These are phyloP conservation scores for Desmophyllum pertusum DNA, from an alignment of 92 coral and sea anemone species.

Conservation along the genomic window DNA sequence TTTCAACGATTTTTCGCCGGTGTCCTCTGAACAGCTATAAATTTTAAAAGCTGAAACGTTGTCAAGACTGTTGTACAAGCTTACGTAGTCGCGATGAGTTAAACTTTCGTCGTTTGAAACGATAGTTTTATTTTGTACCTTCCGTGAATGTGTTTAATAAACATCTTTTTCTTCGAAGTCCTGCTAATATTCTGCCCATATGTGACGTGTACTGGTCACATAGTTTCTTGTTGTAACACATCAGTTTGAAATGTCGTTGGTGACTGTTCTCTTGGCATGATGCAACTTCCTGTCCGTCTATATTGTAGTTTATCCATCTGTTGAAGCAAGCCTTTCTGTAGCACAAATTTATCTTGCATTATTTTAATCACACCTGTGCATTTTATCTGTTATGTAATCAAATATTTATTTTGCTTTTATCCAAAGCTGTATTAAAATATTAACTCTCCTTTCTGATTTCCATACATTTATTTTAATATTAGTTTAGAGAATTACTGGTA, in stretches of 20 bases:
- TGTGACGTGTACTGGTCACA: background rate
- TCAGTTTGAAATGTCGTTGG: background rate
- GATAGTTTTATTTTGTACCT: background rate
- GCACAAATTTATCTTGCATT: background rate
- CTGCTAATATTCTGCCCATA: background rate
- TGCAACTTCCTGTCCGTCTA: no score
- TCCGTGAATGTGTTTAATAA: background rate
- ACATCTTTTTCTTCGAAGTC: background rate
- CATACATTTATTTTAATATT: background rate
- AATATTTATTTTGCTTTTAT: background rate
- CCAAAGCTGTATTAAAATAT: background rate
- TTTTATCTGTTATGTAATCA: conserved; percentile 1
- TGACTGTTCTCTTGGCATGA: background rate
- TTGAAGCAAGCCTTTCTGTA: background rate
- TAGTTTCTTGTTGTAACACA: conserved; percentile 11
- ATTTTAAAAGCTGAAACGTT: background rate
- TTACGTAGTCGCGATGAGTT: background rate
- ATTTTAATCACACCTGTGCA: background rate
- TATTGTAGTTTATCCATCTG: no score
- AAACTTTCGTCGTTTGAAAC: background rate
- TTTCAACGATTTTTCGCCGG: conserved; percentile 10
- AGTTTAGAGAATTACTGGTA: background rate
- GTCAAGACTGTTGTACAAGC: background rate
- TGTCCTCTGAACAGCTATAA: background rate
- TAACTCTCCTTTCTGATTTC: background rate